Base-by-base conservation (phyloP, 2,113 vertebrate species). In the Heterotilapia buettikoferi region DNA sequence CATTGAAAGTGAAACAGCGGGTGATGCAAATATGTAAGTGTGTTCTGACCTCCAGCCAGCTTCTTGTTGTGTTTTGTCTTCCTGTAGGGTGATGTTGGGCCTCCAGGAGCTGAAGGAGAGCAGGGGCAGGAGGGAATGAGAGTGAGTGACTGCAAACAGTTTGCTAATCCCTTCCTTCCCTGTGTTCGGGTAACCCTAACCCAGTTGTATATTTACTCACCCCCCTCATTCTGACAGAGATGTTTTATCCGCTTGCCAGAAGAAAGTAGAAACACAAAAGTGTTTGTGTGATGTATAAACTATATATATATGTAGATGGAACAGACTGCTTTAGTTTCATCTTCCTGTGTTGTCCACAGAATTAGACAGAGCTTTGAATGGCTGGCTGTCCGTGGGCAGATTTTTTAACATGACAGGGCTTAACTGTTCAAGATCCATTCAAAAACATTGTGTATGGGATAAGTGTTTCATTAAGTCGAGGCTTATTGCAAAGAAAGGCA, bases 111-210 rank as follows among this genome's bases (percentile, higher is more conserved):
- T 80, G 94, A 94, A 92, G 98, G 98, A 79, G 97, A 97, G 85
- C 89, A 96, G 87, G 98, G 98, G 2, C 97, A 97, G 61, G 94
- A 96, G 89, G 98, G 98, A 90, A 89, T 97, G 82, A 96, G 97
- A 96, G 98, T 98, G 92, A 97, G 97, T 95, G 80, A 84, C 84
- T 89, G 18, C n/a, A 83, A 50, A 86, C 73, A 85, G 43, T 36
- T 53, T 45, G 57, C 71, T 90, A 84, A 88, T 87, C 76, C 54
- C 57, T 84, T 73, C 82, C 43, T 80, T 84, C 76, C 78, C 83
- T 71, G 45, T 88, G 84, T 95, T 84, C 71, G 40, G 71, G 19
- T 40, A 66, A 90, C 93, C 89, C 79, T 66, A 54, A 91, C 81
- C 63, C 36, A 24, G 14, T n/a, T 21, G 40, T 86, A 79, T 92